Evolutionary conservation across 2,797 vertebrate species (phyloP).

Genomic region (Phoxinus dragarum): DNA sequence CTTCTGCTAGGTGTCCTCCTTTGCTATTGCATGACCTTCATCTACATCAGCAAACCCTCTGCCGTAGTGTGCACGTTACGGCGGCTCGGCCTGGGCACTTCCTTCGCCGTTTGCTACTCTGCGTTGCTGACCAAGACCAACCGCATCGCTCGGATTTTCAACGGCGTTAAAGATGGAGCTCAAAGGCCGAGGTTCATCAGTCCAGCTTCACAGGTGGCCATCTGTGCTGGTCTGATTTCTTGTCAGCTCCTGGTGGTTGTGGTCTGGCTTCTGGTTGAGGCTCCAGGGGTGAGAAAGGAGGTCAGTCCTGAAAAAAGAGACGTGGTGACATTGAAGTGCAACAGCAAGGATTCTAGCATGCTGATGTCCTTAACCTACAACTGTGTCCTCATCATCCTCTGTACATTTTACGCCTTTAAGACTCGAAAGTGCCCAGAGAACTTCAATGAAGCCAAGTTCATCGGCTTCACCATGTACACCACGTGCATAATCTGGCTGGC

Average conservation of each 20-base stretch:
- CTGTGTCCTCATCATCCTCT: slow-evolving; percentile 94
- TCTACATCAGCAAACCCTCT: slow-evolving; percentile 96
- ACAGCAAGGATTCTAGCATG: slow-evolving; percentile 95
- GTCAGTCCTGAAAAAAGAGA: slow-evolving; percentile 89
- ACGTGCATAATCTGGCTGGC: slow-evolving; percentile 99
- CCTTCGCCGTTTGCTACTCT: slow-evolving; percentile 96
- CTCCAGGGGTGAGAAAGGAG: slow-evolving; percentile 93
- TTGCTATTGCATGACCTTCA: slow-evolving; percentile 98
- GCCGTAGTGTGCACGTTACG: slow-evolving; percentile 90
- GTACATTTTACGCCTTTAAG: slow-evolving; percentile 99
- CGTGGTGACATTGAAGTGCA: slow-evolving; percentile 96
- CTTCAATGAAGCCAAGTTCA: slow-evolving; percentile 99
- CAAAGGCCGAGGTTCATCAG: slow-evolving; percentile 95
- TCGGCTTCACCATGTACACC: slow-evolving; percentile 99
- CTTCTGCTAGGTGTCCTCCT: slow-evolving; percentile 92
- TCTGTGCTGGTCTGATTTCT: slow-evolving; percentile 93
- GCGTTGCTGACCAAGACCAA: slow-evolving; percentile 98
- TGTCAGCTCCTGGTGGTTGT: slow-evolving; percentile 93
- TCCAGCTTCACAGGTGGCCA: slow-evolving; percentile 93
- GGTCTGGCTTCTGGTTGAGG: slow-evolving; percentile 93
- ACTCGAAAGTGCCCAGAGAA: slow-evolving; percentile 98
- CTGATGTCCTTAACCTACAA: slow-evolving; percentile 95
- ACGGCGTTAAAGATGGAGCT: slow-evolving; percentile 91
- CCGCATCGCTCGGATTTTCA: slow-evolving; percentile 96
- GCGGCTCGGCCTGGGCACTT: slow-evolving; percentile 91